phyloP scores from a whole-genome alignment of 2,113 vertebrate genomes.

The Oxyruncus cristatus region DNA sequence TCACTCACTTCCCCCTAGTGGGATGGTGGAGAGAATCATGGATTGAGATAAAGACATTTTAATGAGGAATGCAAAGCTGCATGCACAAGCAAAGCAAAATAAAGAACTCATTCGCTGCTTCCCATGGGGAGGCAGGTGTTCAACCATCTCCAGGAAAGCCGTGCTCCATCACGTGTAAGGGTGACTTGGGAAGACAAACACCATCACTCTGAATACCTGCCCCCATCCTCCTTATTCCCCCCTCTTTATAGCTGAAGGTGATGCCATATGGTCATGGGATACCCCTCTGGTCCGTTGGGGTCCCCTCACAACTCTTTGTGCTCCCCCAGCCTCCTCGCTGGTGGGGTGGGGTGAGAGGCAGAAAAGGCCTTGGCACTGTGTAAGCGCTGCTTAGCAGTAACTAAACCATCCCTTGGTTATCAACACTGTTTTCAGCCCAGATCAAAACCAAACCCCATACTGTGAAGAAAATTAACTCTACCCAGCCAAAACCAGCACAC shows the following conservation, averaged over 20 bases:
- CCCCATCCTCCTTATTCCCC: not conserved
- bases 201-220: not conserved
- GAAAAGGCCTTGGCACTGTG: not conserved
- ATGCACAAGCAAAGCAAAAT: not conserved
- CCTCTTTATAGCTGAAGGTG: not conserved
- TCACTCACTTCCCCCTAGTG: accelerated
- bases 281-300: not conserved
- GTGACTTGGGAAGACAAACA: not conserved
- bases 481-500: not conserved
- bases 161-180: not conserved
- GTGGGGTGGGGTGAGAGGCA: not conserved
- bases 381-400: not conserved
- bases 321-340: accelerated
- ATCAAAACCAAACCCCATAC: not conserved
- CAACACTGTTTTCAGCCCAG: not conserved
- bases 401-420: not conserved
- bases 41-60: not conserved
- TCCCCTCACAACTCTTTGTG: too few relatives aligned
- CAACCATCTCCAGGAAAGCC: not conserved
- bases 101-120: not conserved
- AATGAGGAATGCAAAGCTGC: not conserved
- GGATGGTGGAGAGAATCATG: not conserved
- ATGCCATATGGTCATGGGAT: not conserved
- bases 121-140: not conserved
- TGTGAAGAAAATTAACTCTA: not conserved